A percentile compares a stretch with the other conserved stretches of the same genome.
Evolutionary conservation across 2,797 vertebrate species (phyloP).

Genomic region (Poecile montanus): DNA sequence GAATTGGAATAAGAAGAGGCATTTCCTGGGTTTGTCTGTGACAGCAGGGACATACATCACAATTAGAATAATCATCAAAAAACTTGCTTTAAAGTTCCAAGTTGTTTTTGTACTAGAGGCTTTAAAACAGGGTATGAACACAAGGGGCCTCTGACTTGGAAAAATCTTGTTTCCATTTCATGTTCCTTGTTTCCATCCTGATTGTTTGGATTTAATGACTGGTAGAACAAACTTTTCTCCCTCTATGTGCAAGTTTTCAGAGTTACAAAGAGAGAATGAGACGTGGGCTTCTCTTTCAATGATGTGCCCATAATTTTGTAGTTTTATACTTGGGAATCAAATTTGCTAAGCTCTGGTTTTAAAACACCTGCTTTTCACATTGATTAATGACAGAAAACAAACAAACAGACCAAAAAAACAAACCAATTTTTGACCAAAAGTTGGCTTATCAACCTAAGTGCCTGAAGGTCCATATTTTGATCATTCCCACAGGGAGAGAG

Average conservation of each 20-base stretch:
- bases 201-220: background rate
- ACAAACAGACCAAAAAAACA: background rate
- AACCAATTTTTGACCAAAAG: background rate
- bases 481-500: background rate
- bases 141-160: background rate
- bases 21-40: background rate
- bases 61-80: background rate
- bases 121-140: fast-evolving
- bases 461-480: background rate
- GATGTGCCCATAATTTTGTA: background rate
- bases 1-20: background rate
- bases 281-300: background rate
- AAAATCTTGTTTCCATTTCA: background rate
- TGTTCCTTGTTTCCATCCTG: background rate
- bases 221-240: background rate
- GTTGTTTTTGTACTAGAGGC: background rate
- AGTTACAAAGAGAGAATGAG: background rate
- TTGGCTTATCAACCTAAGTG: background rate
- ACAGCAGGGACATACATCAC: background rate
- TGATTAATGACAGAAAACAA: background rate
- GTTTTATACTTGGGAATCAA: background rate
- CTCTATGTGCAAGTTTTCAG: background rate
- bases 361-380: background rate
- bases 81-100: background rate
- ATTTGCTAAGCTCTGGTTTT: background rate